Percentiles rank a stretch among this genome's conserved stretches.
These are phyloP conservation scores for Cacoxenus indagator DNA, from an alignment of 2,888 invertebrate genomes.

Conservation along the genomic window DNA sequence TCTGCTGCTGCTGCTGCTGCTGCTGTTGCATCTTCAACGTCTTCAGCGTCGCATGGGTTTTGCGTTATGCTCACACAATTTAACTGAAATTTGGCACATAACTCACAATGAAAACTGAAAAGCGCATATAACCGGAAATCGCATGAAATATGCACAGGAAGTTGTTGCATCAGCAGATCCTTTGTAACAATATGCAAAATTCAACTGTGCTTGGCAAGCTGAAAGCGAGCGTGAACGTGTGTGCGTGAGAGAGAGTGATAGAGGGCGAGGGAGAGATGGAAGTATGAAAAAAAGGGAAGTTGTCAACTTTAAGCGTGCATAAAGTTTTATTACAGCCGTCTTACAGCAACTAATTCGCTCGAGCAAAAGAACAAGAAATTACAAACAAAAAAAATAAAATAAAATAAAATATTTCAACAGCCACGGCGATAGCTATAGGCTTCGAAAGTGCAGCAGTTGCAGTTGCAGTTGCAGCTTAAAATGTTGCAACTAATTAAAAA, in stretches of 20 bases:
- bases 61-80: conserved; percentile 38
- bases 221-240: too few relatives aligned
- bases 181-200: conserved; percentile 13
- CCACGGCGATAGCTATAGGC: neutral
- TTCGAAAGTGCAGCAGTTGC: neutral
- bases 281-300: too few relatives aligned
- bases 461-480: neutral
- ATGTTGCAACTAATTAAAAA: conserved; percentile 19
- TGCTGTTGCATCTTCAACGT: neutral
- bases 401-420: too few relatives aligned
- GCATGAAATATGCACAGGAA: conserved; percentile 22
- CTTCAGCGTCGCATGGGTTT: neutral
- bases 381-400: neutral
- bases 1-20: too few relatives aligned
- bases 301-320: neutral
- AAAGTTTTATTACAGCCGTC: conserved; percentile 11
- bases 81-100: conserved; percentile 41
- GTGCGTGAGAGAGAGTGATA: too few relatives aligned
- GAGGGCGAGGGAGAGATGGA: too few relatives aligned
- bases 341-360: neutral
- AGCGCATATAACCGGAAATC: conserved; percentile 37
- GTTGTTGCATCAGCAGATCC: conserved; percentile 1
- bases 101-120: conserved; percentile 40
- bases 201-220: neutral
- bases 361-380: neutral